Percentiles rank a stretch among this genome's conserved stretches.
These are phyloP conservation scores for Heteropelma amictum DNA, from an alignment of 2,888 invertebrate genomes.

Conservation along the genomic window DNA sequence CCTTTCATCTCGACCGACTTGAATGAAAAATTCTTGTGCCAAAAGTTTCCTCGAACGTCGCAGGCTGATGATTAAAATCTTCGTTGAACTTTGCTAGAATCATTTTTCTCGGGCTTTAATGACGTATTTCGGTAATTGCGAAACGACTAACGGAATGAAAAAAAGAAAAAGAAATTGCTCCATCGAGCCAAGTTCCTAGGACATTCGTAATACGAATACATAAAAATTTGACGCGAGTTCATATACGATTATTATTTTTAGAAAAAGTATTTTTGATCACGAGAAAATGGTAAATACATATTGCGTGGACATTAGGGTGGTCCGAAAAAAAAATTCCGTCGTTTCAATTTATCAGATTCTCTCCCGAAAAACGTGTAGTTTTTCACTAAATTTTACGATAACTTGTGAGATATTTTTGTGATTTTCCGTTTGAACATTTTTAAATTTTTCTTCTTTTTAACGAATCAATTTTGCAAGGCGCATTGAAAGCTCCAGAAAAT, in stretches of 20 bases:
- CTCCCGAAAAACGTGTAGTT: too few relatives aligned
- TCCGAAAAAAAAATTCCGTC: too few relatives aligned
- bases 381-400: too few relatives aligned
- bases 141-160: neutral
- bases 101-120: neutral
- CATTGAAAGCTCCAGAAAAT: too few relatives aligned
- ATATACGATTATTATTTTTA: constrained; percentile 34
- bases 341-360: too few relatives aligned
- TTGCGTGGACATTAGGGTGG: too few relatives aligned
- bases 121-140: neutral
- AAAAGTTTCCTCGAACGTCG: neutral
- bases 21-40: neutral
- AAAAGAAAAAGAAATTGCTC: neutral
- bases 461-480: too few relatives aligned
- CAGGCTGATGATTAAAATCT: constrained; percentile 19
- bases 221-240: neutral
- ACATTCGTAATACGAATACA: constrained; percentile 1
- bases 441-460: too few relatives aligned
- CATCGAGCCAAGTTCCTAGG: constrained; percentile 11
- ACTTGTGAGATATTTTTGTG: too few relatives aligned
- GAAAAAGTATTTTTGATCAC: constrained; percentile 30
- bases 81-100: constrained; percentile 1
- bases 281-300: neutral
- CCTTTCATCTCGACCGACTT: neutral
- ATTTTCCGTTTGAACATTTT: neutral